Evolutionary conservation across 30 jellyfish, hydroid and myxozoan genomes (phyloP), one percentile per base, ranked within the genome.

Genomic region (Euphysa ruthae): DNA sequence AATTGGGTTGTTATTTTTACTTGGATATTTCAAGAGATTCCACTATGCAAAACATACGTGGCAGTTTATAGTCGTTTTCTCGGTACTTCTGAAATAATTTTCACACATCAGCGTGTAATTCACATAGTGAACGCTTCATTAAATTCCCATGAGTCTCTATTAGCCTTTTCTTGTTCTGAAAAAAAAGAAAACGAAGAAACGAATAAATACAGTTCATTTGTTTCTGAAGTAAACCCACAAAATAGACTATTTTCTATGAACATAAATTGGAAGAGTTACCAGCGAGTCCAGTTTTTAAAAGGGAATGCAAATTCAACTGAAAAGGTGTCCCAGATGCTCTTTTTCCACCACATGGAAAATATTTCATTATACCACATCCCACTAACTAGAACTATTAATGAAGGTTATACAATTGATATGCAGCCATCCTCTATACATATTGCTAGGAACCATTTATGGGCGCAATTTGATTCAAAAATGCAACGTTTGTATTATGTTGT

Each of bases 311-410:
- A 56, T 18, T 5, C 92, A 55, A 51, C 44, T 4, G 44, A 15
- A 15, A 61, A 80, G 35, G 69, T 32, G 19, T 75, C 49, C 31
- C 76, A 60, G 16, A 49, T 70, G 55, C 66, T 85, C 7, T 77
- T 85, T 28, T 68, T 71, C 25, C 91, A 85, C 35, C 96, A 85
- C 35, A 77, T 64, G 65, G 81, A 78, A 64, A 42, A 85, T 0
- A 78, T 85, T 42, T 81, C 85, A 0, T 64, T 85, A 60, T 85
- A 85, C 49, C 75, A 65, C 28, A 63, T 85, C 30, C 96, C 93
- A 6, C 77, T 73, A 6, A 78, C 66, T 4, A 71, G 72, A 29
- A 65, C 65, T 13, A n/a, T n/a, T n/a, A 86, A 91, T n/a, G 94
- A 85, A 64, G 92, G 83, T 35, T 66, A 74, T 4, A 50, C 15